Conservation (phyloP, 1,140 invertebrate genomes). For the Drosophila sp. region DNA sequence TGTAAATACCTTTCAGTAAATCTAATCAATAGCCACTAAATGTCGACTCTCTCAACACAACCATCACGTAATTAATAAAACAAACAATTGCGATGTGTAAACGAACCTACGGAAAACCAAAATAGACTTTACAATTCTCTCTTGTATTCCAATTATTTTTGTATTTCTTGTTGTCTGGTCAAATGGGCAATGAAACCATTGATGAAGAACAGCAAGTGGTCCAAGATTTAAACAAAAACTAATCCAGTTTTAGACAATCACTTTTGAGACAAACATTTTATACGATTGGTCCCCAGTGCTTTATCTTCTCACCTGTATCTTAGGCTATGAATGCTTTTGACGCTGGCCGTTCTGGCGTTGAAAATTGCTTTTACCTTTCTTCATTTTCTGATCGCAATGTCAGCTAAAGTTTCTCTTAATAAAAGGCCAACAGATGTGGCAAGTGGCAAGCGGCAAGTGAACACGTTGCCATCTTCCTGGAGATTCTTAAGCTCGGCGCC, state of each 20-base stretch:
- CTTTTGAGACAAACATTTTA: conserved; percentile 26
- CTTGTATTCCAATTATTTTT: conserved; percentile 31
- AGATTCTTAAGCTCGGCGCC: conserved; percentile 5
- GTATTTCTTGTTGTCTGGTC: not conserved
- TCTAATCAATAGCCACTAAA: not conserved
- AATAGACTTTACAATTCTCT: conserved; percentile 12
- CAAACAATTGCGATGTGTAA: conserved; percentile 6
- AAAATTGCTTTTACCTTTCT: conserved; percentile 61
- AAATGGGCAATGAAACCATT: not conserved
- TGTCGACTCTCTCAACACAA: not conserved
- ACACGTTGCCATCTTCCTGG: not conserved
- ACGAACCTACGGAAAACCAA: not conserved
- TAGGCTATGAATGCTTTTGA: conserved; percentile 25
- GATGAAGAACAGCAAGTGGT: conserved; percentile 24
- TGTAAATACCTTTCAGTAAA: not conserved
- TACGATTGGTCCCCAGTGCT: conserved; percentile 56
- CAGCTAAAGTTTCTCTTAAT: conserved; percentile 45
- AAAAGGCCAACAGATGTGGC: conserved; percentile 40
- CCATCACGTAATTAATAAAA: conserved; percentile 3
- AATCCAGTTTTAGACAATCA: conserved; percentile 50
- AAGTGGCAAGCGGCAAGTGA: conserved; percentile 5
- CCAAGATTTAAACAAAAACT: conserved; percentile 41
- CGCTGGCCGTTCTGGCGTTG: conserved; percentile 24
- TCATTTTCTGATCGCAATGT: conserved; percentile 19
- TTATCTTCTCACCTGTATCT: conserved; percentile 51